phyloP scores from a whole-genome alignment of 2,113 vertebrate genomes.

The Recurvirostra avosetta region DNA sequence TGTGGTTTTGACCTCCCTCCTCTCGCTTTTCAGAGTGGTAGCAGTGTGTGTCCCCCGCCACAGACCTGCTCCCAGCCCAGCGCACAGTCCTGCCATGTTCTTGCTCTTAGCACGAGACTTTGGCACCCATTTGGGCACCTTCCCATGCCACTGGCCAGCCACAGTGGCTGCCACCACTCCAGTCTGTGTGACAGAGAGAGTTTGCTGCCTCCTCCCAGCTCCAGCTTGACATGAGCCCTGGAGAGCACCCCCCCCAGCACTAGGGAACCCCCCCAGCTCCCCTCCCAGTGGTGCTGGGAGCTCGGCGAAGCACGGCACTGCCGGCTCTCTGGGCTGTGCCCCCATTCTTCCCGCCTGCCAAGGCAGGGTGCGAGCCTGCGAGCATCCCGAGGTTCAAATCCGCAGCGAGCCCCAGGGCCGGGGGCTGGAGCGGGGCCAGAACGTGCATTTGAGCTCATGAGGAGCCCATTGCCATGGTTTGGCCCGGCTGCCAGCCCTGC shows the following conservation, averaged over 20 bases:
- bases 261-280: too few species aligned
- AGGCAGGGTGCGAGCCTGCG: fast-evolving
- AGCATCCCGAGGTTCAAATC: not conserved
- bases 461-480: not conserved
- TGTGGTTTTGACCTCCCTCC: not conserved
- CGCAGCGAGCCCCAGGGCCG: fast-evolving
- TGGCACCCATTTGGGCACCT: not conserved
- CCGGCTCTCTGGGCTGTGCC: not conserved
- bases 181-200: not conserved
- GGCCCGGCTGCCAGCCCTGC: not conserved
- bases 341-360: not conserved
- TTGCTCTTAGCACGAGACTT: not conserved
- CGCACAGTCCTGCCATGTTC: fast-evolving
- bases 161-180: not conserved
- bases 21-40: fast-evolving
- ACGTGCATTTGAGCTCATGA: not conserved
- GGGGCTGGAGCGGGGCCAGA: not conserved
- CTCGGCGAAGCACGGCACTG: not conserved
- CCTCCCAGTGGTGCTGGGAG: not conserved
- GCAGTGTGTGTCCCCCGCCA: not conserved
- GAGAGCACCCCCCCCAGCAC: not conserved
- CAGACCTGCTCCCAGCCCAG: not conserved
- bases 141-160: not conserved
- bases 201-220: not conserved
- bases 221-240: not conserved